Conservation (phyloP, 2,113 vertebrate species). For the Lynx canadensis region DNA sequence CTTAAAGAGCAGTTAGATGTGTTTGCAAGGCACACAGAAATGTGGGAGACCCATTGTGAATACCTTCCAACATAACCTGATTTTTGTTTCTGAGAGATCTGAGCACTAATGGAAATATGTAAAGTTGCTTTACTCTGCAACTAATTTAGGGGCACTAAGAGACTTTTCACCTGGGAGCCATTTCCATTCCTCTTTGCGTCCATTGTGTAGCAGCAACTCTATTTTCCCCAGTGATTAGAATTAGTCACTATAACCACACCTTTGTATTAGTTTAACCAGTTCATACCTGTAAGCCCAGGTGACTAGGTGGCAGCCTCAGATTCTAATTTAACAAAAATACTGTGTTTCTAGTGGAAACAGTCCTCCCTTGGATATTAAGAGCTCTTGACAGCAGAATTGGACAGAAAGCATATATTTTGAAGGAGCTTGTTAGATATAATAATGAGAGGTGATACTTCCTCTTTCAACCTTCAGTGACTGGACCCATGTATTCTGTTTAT, state of each 20-base stretch:
- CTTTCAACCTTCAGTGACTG: not conserved
- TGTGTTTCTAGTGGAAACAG: not conserved
- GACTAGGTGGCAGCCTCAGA: not conserved
- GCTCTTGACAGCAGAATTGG: not conserved
- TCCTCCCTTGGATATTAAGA: not conserved
- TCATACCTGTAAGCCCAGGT: not conserved
- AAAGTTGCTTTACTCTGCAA: not conserved
- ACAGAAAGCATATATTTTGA: not conserved
- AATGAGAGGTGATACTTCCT: not conserved
- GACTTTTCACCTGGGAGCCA: not conserved
- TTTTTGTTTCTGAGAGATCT: not conserved
- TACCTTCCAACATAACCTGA: not conserved
- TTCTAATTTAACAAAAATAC: not conserved
- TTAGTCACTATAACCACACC: not conserved
- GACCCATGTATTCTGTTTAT: not conserved
- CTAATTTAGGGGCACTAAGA: not conserved
- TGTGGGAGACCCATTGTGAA: not conserved
- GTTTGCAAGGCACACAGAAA: not conserved
- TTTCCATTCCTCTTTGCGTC: not conserved
- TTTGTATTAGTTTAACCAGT: not conserved
- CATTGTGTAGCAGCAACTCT: not conserved
- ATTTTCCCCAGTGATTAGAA: not conserved
- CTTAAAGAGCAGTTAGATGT: not conserved
- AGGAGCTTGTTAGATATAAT: not conserved
- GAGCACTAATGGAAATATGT: not conserved